Percentiles rank a stretch among this genome's conserved stretches.
Conservation (phyloP, 2,888 invertebrate genomes). For the Atherix ibis region DNA sequence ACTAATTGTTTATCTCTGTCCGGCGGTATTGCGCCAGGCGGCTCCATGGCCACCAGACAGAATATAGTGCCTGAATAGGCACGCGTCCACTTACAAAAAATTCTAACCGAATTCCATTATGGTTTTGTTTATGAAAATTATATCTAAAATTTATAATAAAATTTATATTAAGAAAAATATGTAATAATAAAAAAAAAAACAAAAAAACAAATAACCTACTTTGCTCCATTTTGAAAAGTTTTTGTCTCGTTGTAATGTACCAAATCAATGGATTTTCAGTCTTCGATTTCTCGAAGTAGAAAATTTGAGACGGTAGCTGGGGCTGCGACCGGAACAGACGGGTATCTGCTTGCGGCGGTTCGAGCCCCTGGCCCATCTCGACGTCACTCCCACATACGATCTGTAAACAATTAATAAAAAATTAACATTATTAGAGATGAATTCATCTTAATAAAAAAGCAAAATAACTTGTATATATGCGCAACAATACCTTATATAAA, state of each 20-base stretch:
- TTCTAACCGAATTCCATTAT: conserved; percentile 31
- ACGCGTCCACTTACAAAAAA: conserved; percentile 15
- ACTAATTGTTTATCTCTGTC: conserved; percentile 26
- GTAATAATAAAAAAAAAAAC: conserved; percentile 3
- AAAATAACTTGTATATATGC: too few species aligned
- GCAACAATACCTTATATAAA: too few species aligned
- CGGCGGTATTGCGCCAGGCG: conserved; percentile 25
- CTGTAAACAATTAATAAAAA: conserved; percentile 11
- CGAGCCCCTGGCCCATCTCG: conserved; percentile 21
- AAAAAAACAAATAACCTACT: conserved; percentile 11
- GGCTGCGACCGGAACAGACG: conserved; percentile 19
- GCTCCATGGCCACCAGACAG: conserved; percentile 29
- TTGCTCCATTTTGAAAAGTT: conserved; percentile 10
- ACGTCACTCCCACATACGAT: conserved; percentile 19
- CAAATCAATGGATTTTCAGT: conserved; percentile 9
- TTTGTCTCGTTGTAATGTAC: conserved; percentile 10
- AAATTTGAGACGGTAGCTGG: conserved; percentile 16
- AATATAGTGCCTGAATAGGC: conserved; percentile 18
- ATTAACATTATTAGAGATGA: conserved; percentile 4
- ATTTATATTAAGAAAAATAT: background rate
- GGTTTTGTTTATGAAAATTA: conserved; percentile 27
- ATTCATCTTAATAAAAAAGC: too few species aligned
- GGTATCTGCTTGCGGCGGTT: conserved; percentile 16
- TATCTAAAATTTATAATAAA: conserved; percentile 16
- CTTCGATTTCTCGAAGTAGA: conserved; percentile 15